Evolutionary conservation across 2,797 vertebrate species (phyloP).

Genomic region (Eleutherodactylus coqui): DNA sequence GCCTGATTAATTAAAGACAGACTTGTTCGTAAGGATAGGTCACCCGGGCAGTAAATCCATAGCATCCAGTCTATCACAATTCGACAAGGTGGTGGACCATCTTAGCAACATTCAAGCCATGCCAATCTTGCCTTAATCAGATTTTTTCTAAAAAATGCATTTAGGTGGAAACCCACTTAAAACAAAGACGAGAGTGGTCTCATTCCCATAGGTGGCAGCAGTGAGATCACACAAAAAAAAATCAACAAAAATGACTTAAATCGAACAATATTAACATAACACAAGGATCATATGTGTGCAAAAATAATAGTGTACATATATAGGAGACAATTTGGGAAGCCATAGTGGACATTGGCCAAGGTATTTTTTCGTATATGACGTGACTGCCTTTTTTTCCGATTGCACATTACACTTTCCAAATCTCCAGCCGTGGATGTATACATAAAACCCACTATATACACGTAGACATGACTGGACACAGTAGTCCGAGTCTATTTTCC

Average conservation of each 20-base stretch:
- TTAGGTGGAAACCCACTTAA: neutral
- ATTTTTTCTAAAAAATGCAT: neutral
- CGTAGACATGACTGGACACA: neutral
- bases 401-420: constrained; percentile 25
- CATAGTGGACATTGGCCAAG: neutral
- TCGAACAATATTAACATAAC: neutral
- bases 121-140: neutral
- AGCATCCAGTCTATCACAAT: neutral
- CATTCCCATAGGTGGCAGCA: neutral
- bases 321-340: neutral
- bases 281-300: neutral
- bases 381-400: neutral
- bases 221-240: neutral
- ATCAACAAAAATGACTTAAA: neutral
- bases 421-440: neutral
- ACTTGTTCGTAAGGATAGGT: neutral
- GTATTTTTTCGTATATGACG: neutral
- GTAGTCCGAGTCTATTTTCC: neutral
- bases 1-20: neutral
- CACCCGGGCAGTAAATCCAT: neutral
- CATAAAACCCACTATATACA: neutral
- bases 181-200: neutral
- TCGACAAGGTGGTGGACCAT: neutral
- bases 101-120: neutral
- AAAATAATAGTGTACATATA: neutral